Evolutionary conservation across 2,113 vertebrate genomes (phyloP).

Genomic region (Oryzias melastigma): DNA sequence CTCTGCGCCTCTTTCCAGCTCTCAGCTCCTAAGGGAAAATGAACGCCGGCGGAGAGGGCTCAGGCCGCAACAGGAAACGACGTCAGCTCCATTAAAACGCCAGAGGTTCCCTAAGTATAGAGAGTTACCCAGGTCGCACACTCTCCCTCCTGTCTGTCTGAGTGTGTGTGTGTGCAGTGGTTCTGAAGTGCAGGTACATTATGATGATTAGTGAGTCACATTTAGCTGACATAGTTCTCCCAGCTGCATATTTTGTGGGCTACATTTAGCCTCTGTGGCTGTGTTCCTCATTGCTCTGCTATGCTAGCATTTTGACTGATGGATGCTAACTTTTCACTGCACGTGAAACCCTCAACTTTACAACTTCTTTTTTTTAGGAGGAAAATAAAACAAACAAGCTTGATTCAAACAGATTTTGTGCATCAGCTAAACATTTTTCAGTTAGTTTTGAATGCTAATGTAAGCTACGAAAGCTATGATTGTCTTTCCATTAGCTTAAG

Average conservation of each 20-base stretch:
- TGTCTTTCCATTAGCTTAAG: too few species aligned
- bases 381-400: too few species aligned
- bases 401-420: too few species aligned
- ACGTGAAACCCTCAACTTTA: neutral
- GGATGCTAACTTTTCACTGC: neutral
- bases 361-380: too few species aligned
- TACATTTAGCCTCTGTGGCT: conserved; percentile 1
- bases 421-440: too few species aligned
- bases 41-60: conserved; percentile 70
- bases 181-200: conserved; percentile 32
- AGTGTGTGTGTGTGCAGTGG: conserved; percentile 11
- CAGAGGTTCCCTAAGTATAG: conserved; percentile 72
- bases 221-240: conserved; percentile 15
- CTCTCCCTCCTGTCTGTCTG: conserved; percentile 4
- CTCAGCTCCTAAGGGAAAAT: conserved; percentile 68
- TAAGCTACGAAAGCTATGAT: too few species aligned
- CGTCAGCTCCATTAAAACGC: conserved; percentile 72
- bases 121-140: conserved; percentile 59
- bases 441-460: too few species aligned
- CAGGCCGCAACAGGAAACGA: conserved; percentile 75
- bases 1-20: conserved; percentile 72
- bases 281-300: conserved; percentile 2
- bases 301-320: conserved; percentile 4
- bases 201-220: conserved; percentile 25
- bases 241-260: conserved; percentile 33